Conservation (phyloP, 2,888 invertebrate species). For the Troilus luridus region DNA sequence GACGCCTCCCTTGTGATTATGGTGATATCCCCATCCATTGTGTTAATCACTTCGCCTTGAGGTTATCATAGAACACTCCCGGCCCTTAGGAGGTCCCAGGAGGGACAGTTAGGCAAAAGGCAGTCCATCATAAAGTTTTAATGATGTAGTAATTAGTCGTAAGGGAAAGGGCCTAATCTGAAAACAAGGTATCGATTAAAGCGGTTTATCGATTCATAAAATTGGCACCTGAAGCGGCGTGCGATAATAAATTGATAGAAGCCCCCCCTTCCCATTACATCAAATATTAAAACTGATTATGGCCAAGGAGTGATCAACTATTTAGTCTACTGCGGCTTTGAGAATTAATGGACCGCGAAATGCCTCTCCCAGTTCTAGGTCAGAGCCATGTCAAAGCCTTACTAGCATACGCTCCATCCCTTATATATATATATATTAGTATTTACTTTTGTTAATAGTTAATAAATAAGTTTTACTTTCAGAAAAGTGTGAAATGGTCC, state of each 20-base stretch:
- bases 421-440: background rate
- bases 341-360: slow-evolving; percentile 27
- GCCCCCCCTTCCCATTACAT: background rate
- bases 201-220: background rate
- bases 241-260: slow-evolving; percentile 14
- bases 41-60: background rate
- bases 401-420: background rate
- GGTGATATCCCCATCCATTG: background rate
- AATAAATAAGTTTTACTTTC: too few species aligned
- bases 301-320: slow-evolving; percentile 47
- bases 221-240: slow-evolving; percentile 18
- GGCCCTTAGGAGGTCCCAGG: background rate
- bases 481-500: too few species aligned
- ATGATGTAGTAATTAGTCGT: slow-evolving; percentile 10
- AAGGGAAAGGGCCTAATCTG: background rate
- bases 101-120: slow-evolving; percentile 13
- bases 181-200: slow-evolving; percentile 22
- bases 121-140: slow-evolving; percentile 29
- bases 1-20: background rate
- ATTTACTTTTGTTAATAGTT: too few species aligned
- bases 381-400: background rate
- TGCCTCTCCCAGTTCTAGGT: background rate
- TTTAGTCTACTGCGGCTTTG: slow-evolving; percentile 44
- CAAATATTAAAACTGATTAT: slow-evolving; percentile 57
- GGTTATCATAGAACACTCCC: background rate